phyloP scores from a whole-genome alignment of 2,888 invertebrate species.

The Zhengitettix transpicula region DNA sequence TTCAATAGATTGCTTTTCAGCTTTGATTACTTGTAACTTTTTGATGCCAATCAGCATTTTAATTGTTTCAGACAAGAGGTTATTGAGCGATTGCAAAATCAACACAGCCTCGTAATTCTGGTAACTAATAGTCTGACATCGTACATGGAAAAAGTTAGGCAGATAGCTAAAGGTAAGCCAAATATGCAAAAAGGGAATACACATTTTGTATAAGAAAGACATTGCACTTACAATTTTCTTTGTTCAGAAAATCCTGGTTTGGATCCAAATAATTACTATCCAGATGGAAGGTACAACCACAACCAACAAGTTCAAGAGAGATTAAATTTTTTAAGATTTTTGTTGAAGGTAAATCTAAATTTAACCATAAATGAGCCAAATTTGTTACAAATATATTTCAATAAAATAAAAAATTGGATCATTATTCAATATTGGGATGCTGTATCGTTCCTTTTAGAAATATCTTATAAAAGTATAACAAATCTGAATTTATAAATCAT shows the following conservation, averaged over 20 bases:
- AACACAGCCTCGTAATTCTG: slow-evolving; percentile 82
- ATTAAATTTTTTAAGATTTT: slow-evolving; percentile 79
- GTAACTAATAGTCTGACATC: slow-evolving; percentile 81
- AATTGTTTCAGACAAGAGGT: slow-evolving; percentile 42
- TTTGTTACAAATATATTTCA: not conserved
- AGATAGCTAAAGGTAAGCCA: slow-evolving; percentile 33
- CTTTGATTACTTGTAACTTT: not conserved
- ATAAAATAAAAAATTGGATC: too few relatives aligned
- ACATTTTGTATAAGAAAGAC: not conserved
- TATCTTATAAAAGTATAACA: too few relatives aligned
- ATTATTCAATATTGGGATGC: too few relatives aligned
- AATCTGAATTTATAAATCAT: too few relatives aligned
- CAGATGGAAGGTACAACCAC: slow-evolving; percentile 84
- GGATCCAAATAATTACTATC: slow-evolving; percentile 60
- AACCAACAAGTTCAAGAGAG: slow-evolving; percentile 85
- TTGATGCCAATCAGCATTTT: not conserved
- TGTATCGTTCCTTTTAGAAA: too few relatives aligned
- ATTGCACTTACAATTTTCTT: slow-evolving; percentile 6
- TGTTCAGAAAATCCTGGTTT: slow-evolving; percentile 51
- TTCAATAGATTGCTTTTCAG: not conserved
- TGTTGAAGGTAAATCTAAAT: slow-evolving; percentile 42
- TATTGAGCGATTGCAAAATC: slow-evolving; percentile 77
- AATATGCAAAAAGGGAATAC: not conserved
- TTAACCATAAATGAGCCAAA: not conserved
- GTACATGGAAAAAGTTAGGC: slow-evolving; percentile 78